Conservation (phyloP, 37 sponge, comb jelly and placozoan species). For the Agelas oroides region DNA sequence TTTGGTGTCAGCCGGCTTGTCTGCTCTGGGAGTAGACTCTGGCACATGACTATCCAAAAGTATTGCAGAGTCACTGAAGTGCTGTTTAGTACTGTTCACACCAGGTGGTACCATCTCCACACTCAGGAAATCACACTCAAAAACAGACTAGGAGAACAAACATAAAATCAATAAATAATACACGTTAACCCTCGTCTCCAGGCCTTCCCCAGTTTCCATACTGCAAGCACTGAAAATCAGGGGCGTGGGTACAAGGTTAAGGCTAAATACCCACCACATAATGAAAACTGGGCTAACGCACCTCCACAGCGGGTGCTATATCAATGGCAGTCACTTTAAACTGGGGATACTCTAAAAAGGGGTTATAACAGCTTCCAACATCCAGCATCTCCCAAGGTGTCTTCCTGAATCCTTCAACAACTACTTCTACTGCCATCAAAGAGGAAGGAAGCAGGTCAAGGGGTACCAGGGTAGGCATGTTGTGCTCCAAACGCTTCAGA, state of each 20-base stretch:
- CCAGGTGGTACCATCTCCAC: constrained; percentile 3
- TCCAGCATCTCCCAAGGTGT: constrained; percentile 54
- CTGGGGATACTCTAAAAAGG: constrained; percentile 46
- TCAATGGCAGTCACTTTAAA: constrained; percentile 76
- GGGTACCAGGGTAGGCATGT: constrained; percentile 36
- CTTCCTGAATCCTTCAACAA: background rate
- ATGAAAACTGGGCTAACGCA: constrained; percentile 1
- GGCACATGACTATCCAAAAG: background rate
- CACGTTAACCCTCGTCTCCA: background rate
- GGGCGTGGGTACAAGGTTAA: too few species aligned
- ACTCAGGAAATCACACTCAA: constrained; percentile 71
- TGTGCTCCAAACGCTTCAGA: constrained; percentile 42
- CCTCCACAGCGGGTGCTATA: constrained; percentile 79
- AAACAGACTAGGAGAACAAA: constrained; percentile 57
- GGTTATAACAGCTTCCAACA: constrained; percentile 92
- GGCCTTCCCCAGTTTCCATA: background rate
- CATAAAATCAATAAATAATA: background rate
- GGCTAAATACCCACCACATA: too few species aligned
- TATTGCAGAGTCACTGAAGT: background rate
- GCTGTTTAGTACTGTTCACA: too few species aligned
- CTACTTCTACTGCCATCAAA: constrained; percentile 8
- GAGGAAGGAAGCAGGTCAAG: constrained; percentile 4
- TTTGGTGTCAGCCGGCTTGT: background rate
- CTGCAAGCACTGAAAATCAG: background rate
- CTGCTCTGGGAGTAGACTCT: background rate